Evolutionary conservation across 2,113 vertebrate genomes (phyloP).

Genomic region (Syngnathus floridae): DNA sequence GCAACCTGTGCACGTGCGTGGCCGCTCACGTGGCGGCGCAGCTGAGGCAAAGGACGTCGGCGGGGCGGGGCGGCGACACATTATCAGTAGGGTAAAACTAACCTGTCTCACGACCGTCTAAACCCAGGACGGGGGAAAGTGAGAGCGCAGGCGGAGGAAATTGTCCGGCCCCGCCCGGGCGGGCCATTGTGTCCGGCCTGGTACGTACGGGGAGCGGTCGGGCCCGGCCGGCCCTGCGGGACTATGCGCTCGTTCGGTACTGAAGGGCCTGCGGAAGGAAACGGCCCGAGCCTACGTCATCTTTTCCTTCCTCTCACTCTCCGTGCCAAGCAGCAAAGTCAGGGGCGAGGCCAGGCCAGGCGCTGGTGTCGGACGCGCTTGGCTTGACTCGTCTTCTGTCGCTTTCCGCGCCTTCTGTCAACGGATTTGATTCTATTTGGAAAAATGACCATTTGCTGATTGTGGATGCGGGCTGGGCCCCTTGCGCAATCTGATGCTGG

Average conservation of each 20-base stretch:
- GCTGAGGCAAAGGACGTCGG: slow-evolving; percentile 4
- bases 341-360: background rate
- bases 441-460: background rate
- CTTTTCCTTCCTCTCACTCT: slow-evolving; percentile 9
- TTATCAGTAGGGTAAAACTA: too few species aligned
- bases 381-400: slow-evolving; percentile 55
- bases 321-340: slow-evolving; percentile 13
- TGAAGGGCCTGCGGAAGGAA: slow-evolving; percentile 53
- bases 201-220: slow-evolving; percentile 37
- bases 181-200: slow-evolving; percentile 58
- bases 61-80: background rate
- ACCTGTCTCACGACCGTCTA: too few species aligned
- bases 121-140: slow-evolving; percentile 15
- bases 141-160: slow-evolving; percentile 44
- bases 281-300: slow-evolving; percentile 14
- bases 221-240: slow-evolving; percentile 59
- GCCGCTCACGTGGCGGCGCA: slow-evolving; percentile 31
- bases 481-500: slow-evolving; percentile 4
- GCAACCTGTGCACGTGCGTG: slow-evolving; percentile 1
- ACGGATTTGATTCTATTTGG: too few species aligned
- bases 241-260: slow-evolving; percentile 41
- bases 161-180: slow-evolving; percentile 50
- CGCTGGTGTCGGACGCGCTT: slow-evolving; percentile 5
- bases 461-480: background rate
- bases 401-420: too few species aligned